Conservation (phyloP, 2,888 invertebrate genomes). For the Leucophenga montana region DNA sequence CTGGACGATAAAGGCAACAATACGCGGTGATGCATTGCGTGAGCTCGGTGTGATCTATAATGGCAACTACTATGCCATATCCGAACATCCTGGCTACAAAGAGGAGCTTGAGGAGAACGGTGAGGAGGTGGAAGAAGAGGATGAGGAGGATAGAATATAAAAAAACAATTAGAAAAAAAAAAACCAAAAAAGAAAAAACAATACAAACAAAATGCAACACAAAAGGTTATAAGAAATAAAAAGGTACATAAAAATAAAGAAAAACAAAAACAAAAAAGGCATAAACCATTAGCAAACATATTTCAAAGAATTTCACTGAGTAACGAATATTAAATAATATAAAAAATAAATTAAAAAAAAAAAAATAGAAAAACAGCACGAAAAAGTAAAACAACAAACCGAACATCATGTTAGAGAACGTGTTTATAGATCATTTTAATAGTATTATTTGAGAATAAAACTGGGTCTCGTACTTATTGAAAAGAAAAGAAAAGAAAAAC, state of each 20-base stretch:
- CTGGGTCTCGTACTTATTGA: too few relatives aligned
- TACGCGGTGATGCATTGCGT: constrained; percentile 90
- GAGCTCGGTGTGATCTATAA: constrained; percentile 95
- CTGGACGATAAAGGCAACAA: constrained; percentile 97
- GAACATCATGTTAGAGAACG: too few relatives aligned
- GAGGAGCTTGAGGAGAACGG: constrained; percentile 90
- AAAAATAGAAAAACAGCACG: constrained; percentile 36
- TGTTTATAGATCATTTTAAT: constrained; percentile 6
- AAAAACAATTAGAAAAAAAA: constrained; percentile 50
- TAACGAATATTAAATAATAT: constrained; percentile 7
- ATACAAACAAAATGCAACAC: constrained; percentile 7
- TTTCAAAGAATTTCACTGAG: constrained; percentile 7
- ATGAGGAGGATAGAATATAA: constrained; percentile 76
- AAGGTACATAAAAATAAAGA: constrained; percentile 37
- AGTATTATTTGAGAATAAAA: not conserved
- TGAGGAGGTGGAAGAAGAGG: constrained; percentile 89
- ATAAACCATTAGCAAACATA: not conserved
- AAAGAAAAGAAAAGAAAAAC: too few relatives aligned
- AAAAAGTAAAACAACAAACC: not conserved
- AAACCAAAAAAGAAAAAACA: constrained; percentile 27
- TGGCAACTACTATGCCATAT: constrained; percentile 95
- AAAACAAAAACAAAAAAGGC: constrained; percentile 23
- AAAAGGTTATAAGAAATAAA: constrained; percentile 38
- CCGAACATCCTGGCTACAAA: constrained; percentile 94
- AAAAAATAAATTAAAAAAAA: constrained; percentile 16